Conservation (phyloP, 2,888 invertebrate species). For the Hypsopygia costalis region DNA sequence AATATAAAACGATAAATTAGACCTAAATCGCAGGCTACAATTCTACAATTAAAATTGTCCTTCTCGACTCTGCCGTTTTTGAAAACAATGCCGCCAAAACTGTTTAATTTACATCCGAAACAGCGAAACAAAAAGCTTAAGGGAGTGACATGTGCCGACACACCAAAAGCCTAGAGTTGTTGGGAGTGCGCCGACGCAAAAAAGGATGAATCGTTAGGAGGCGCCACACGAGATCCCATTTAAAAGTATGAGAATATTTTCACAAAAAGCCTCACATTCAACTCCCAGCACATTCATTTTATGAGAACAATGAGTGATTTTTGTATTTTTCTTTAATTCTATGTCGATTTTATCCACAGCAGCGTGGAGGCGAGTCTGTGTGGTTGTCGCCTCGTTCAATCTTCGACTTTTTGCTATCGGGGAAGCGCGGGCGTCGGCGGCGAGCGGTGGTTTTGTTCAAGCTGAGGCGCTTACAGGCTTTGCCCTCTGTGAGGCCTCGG, state of each 20-base stretch:
- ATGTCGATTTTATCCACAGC: conserved; percentile 78
- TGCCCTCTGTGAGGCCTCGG: conserved; percentile 26
- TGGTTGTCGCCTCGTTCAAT: conserved; percentile 73
- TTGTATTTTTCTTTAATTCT: conserved; percentile 80
- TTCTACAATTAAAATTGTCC: conserved; percentile 39
- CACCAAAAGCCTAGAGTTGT: conserved; percentile 70
- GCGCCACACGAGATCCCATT: conserved; percentile 80
- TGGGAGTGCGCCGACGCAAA: conserved; percentile 63
- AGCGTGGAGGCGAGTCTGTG: conserved; percentile 65
- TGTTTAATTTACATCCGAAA: conserved; percentile 74
- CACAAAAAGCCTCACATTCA: conserved; percentile 79
- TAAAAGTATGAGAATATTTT: conserved; percentile 80
- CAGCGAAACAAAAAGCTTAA: conserved; percentile 62
- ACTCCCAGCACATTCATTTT: conserved; percentile 80
- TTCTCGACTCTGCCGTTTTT: conserved; percentile 34
- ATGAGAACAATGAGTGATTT: conserved; percentile 81
- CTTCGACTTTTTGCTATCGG: conserved; percentile 72
- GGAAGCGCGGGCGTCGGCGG: conserved; percentile 65
- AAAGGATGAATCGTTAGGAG: conserved; percentile 78
- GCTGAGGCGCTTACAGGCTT: conserved; percentile 46
- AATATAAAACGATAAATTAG: conserved; percentile 21
- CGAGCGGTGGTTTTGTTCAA: conserved; percentile 57
- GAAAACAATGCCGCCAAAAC: conserved; percentile 71
- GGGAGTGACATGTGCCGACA: conserved; percentile 71
- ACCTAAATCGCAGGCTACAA: conserved; percentile 31